A percentile compares a stretch with the other conserved stretches of the same genome.
phyloP scores from a whole-genome alignment of 2,888 invertebrate species.

The Oligia strigilis region DNA sequence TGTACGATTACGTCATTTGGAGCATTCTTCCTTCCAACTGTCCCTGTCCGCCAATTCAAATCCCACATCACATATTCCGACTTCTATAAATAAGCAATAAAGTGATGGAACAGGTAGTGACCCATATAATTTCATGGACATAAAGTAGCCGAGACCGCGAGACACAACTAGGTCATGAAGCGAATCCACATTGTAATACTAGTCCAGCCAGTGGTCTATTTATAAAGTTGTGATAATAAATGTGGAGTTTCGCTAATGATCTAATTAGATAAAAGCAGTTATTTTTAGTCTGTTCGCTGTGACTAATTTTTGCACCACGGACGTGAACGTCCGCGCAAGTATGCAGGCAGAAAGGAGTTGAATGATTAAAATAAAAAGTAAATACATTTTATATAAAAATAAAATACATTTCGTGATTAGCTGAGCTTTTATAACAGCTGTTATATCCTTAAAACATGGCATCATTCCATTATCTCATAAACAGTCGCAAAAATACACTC shows the following conservation, averaged over 20 bases:
- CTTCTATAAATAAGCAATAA: constrained; percentile 53
- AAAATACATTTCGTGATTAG: too few relatives aligned
- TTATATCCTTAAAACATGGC: background rate
- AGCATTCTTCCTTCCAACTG: constrained; percentile 6
- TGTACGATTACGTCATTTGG: constrained; percentile 13
- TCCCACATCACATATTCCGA: constrained; percentile 26
- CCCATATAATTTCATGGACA: constrained; percentile 54
- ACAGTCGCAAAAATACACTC: too few relatives aligned
- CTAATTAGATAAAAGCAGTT: constrained; percentile 55
- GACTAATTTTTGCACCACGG: constrained; percentile 31
- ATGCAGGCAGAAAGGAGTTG: background rate
- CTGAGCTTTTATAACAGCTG: background rate
- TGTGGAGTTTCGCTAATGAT: constrained; percentile 36
- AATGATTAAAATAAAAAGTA: constrained; percentile 9
- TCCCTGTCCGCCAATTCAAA: constrained; percentile 41
- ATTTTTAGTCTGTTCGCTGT: constrained; percentile 43
- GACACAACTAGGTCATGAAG: constrained; percentile 52
- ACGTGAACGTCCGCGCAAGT: background rate
- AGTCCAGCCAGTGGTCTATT: constrained; percentile 24
- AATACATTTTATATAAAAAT: constrained; percentile 1
- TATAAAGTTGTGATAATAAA: constrained; percentile 29
- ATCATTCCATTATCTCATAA: background rate
- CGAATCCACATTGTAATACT: constrained; percentile 18
- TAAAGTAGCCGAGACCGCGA: constrained; percentile 39
- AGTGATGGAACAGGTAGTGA: constrained; percentile 44